Base-by-base conservation (phyloP, 2,888 invertebrate species). In the Synanthedon tipuliformis region DNA sequence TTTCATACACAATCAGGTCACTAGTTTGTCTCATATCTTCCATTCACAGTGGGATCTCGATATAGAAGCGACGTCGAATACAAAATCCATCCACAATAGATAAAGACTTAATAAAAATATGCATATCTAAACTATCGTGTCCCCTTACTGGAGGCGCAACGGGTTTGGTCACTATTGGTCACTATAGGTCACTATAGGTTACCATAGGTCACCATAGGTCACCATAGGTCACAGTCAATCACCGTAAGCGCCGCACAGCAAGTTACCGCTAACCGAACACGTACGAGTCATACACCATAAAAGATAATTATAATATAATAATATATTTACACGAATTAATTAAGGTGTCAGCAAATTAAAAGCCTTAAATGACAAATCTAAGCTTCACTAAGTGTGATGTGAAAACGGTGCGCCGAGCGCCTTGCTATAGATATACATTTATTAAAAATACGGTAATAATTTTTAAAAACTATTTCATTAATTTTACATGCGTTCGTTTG, bases 1-100 rank as follows among this genome's bases (percentile, higher is more conserved):
- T 81, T 82, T 80, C 83, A 78, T 81, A 81, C 79, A 80, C 79
- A 80, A 82, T 86, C 86, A 87, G 86, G 86, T 87, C 86, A 87
- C 86, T 86, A 86, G 86, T 87, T 83, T 83, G 84, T 85, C 81
- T 85, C 84, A 81, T 72, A 76, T 73, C 78, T 86, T 23, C 82
- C 85, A 83, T 86, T 85, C 79, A 86, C 80, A 85, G 81, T 83
- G 78, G 84, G 78, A 82, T 85, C 45, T 13, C 45, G 45, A 15
- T 45, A 85, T 77, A 83, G 85, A 86, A 86, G 86, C 86, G 80
- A 87, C 83, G 85, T 83, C 78, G 81, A 83, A 84, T 86, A 85
- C 83, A 86, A 86, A 85, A 86, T 85, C 82, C 80, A 85, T 84
- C 81, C 80, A 85, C 83, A 83, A 79, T 75, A 82, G 81, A 83